Conservation (phyloP, 2,888 invertebrate species). For the Falcaria lacertinaria region DNA sequence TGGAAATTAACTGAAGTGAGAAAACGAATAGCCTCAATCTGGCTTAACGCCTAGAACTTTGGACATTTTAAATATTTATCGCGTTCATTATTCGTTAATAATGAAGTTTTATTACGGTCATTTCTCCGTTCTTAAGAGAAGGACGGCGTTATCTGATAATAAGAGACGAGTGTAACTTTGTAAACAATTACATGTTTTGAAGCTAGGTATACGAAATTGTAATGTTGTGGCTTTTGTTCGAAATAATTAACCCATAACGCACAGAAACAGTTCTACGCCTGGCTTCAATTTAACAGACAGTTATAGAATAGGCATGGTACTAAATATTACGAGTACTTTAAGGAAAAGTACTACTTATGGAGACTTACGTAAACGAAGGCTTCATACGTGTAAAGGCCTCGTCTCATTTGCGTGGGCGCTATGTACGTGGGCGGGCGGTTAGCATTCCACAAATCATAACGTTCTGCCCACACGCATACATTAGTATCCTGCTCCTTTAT, state of each 20-base stretch:
- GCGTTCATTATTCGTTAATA: neutral
- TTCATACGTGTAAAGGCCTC: too few relatives aligned
- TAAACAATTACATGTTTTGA: neutral
- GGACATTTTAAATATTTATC: constrained; percentile 2
- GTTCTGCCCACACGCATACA: too few relatives aligned
- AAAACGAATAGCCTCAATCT: neutral
- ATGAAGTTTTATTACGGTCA: constrained; percentile 1
- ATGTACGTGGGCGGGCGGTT: too few relatives aligned
- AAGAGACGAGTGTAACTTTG: neutral
- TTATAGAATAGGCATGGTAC: neutral
- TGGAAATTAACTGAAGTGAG: neutral
- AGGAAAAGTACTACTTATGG: too few relatives aligned
- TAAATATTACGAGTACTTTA: too few relatives aligned
- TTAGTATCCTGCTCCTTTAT: too few relatives aligned
- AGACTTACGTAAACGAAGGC: too few relatives aligned
- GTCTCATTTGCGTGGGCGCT: too few relatives aligned
- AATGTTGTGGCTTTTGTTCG: neutral
- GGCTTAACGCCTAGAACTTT: neutral
- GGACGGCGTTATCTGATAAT: neutral
- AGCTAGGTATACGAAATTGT: neutral
- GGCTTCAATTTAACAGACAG: too few relatives aligned
- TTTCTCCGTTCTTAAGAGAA: neutral
- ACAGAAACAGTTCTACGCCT: too few relatives aligned
- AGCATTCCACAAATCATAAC: too few relatives aligned
- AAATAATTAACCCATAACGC: too few relatives aligned